Evolutionary conservation across 2,113 vertebrate species (phyloP).

Genomic region (Anarhynchus alexandrinus): DNA sequence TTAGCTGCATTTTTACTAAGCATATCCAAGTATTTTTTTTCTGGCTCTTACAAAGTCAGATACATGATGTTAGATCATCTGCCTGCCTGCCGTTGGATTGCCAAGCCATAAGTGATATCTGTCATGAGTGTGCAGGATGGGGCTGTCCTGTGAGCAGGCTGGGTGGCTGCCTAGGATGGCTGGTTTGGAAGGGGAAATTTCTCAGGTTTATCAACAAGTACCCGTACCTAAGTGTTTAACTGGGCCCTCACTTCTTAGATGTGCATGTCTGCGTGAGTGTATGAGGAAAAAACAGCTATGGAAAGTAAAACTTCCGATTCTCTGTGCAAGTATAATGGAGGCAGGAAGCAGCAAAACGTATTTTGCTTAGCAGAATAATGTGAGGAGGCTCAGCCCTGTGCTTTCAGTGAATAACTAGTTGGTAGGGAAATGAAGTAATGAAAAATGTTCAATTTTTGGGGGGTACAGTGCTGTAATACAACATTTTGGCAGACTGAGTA

Average conservation of each 20-base stretch:
- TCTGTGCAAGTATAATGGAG: not conserved
- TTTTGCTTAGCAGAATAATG: not conserved
- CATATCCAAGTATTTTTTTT: slow-evolving; percentile 14
- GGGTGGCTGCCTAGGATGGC: not conserved
- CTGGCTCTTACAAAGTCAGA: not conserved
- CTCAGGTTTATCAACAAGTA: not conserved
- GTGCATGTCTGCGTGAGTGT: not conserved
- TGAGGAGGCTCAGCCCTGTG: not conserved
- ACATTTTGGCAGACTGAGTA: not conserved
- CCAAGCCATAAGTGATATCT: not conserved
- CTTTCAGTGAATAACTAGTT: not conserved
- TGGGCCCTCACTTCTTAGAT: not conserved
- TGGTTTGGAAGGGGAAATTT: not conserved
- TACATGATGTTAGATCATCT: slow-evolving; percentile 1
- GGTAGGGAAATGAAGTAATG: not conserved
- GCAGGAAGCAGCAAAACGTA: not conserved
- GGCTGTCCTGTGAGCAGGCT: not conserved
- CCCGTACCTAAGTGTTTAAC: not conserved
- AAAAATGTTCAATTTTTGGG: not conserved
- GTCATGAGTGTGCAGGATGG: not conserved
- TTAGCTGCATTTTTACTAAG: not conserved
- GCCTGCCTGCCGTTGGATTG: not conserved
- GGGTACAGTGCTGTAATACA: not conserved
- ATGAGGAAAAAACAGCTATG: not conserved
- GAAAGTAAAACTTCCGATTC: not conserved